phyloP scores from a whole-genome alignment of 2,113 vertebrate genomes.

The Cnemophilus loriae region DNA sequence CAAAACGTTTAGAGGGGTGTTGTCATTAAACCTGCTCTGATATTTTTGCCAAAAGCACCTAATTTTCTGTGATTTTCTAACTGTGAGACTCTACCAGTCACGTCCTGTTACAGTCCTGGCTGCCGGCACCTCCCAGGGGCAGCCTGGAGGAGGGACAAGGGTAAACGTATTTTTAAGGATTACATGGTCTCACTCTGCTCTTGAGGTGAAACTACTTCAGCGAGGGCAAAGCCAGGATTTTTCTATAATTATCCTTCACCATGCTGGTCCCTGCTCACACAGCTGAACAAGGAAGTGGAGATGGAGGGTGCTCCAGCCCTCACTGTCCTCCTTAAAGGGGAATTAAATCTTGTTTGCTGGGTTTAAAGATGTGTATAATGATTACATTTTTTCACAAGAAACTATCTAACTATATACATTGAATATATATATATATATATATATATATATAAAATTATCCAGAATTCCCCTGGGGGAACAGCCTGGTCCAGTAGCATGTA shows the following conservation, averaged over 20 bases:
- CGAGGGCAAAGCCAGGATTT: background rate
- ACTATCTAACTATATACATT: background rate
- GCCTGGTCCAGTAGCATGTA: accelerated
- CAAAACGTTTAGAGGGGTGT: background rate
- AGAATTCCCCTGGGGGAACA: background rate
- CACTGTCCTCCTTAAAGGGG: background rate
- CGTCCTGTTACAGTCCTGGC: accelerated
- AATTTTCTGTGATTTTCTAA: background rate
- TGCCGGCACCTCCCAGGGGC: background rate
- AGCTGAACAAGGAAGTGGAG: background rate
- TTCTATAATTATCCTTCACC: background rate
- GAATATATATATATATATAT: too few relatives aligned
- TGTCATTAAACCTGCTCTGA: background rate
- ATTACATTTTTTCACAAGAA: background rate
- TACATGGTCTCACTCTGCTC: too few relatives aligned
- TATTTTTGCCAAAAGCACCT: background rate
- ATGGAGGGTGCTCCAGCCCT: background rate
- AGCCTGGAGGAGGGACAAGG: background rate
- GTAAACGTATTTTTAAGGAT: background rate
- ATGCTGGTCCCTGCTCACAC: background rate
- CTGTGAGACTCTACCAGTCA: background rate
- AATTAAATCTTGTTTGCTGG: background rate
- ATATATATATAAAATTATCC: background rate
- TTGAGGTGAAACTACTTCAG: accelerated
- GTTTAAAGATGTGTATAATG: background rate